Base-by-base conservation (phyloP, 2,113 vertebrate species). In the Podocnemis expansa region DNA sequence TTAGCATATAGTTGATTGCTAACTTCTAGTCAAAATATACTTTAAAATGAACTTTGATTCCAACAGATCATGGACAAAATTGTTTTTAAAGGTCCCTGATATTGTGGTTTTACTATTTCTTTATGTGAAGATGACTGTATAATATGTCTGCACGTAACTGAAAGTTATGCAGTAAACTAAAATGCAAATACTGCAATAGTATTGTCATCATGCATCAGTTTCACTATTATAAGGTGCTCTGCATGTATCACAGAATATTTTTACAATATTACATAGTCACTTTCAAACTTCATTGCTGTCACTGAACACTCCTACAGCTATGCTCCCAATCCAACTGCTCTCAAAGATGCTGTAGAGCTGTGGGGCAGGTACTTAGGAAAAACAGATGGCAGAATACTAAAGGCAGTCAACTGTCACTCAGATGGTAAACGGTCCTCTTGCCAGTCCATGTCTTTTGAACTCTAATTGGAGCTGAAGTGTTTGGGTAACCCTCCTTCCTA, bases 341-440 rank as follows among this genome's bases (percentile, higher is more conserved):
- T 3, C 54, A 81, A 94, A 85, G 85, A 82, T 41, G 70, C 9
- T 70, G 31, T 34, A 75, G 83, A 87, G 27, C 11, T 93, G 58
- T 41, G 75, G 85, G n/a, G 41, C 25, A 56, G 22, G 12, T 1
- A 34, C 5, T 2, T 38, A 73, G 14, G 10, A 85, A 78, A 73
- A 90, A 94, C 81, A 95, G 80, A 89, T 82, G 79, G 87, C 67
- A 31, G 51, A 70, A 84, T 76, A 93, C 38, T 47, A 70, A 70
- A 94, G 85, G 70, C 87, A 94, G 51, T 25, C 87, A 95, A 88
- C 21, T 93, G 84, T 52, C 54, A 91, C 70, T 38, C 90, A 85
- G 19, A 73, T 83, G 92, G 95, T 56, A 41, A 96, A 92, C 13
- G 80, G 34, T 49, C 60, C 54, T 89, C 83, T 96, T 91, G 89